Conservation (phyloP, 1,140 invertebrate species). For the Brachionus rubens region DNA sequence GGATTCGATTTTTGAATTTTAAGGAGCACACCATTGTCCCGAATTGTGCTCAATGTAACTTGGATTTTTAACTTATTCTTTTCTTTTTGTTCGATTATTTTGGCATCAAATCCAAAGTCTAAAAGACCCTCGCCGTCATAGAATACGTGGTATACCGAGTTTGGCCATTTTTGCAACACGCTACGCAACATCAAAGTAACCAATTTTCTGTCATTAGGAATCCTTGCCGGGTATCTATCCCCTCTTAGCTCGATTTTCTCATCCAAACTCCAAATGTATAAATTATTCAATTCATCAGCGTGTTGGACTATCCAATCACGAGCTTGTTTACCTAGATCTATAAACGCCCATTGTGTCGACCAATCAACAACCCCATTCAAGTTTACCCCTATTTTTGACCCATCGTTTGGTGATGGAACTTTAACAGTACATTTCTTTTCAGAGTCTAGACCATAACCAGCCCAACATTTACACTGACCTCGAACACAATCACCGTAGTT, state of each 20-base stretch:
- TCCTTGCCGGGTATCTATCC: slow-evolving; percentile 50
- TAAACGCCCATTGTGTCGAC: slow-evolving; percentile 51
- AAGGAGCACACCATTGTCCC: slow-evolving; percentile 49
- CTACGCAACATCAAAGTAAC: slow-evolving; percentile 47
- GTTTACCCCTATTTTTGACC: slow-evolving; percentile 49
- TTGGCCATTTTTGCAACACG: slow-evolving; percentile 46
- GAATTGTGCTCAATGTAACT: slow-evolving; percentile 48
- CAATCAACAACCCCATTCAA: slow-evolving; percentile 50
- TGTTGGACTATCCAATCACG: slow-evolving; percentile 50
- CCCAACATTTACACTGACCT: not conserved
- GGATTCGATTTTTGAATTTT: slow-evolving; percentile 49
- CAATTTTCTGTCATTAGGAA: slow-evolving; percentile 47
- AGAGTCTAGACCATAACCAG: not conserved
- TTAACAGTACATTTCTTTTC: not conserved
- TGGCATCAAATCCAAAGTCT: slow-evolving; percentile 46
- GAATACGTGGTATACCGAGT: slow-evolving; percentile 50
- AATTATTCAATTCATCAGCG: slow-evolving; percentile 10
- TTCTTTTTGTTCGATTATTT: slow-evolving; percentile 47
- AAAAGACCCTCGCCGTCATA: slow-evolving; percentile 52
- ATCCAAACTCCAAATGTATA: slow-evolving; percentile 29
- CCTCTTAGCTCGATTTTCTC: slow-evolving; percentile 48
- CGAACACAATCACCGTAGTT: not conserved
- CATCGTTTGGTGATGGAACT: slow-evolving; percentile 6
- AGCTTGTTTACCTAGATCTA: slow-evolving; percentile 50
- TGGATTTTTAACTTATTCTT: slow-evolving; percentile 49